Evolutionary conservation across 2,797 vertebrate species (phyloP).

Genomic region (Melanitta fusca): DNA sequence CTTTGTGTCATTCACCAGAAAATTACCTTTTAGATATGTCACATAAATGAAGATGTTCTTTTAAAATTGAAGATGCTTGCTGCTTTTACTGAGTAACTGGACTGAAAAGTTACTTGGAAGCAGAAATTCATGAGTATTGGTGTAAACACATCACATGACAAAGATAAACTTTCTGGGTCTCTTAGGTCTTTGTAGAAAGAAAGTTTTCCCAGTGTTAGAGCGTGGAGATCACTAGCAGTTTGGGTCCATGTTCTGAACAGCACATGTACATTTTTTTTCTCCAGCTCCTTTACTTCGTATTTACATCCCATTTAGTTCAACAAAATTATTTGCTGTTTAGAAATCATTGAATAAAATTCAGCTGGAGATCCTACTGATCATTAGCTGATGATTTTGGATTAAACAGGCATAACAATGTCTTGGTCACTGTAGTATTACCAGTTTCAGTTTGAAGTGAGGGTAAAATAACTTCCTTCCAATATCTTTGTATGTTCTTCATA

Average conservation of each 20-base stretch:
- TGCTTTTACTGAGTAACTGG: neutral
- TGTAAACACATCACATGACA: neutral
- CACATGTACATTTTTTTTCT: neutral
- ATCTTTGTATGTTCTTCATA: neutral
- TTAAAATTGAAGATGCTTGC: neutral
- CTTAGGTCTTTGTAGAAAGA: neutral
- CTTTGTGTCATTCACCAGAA: neutral
- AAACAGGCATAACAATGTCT: neutral
- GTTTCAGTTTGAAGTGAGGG: neutral
- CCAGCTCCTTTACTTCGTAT: neutral
- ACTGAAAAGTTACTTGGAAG: conserved; percentile 4
- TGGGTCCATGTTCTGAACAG: neutral
- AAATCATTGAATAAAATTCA: neutral
- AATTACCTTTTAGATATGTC: neutral
- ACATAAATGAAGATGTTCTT: neutral
- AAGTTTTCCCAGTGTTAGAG: neutral
- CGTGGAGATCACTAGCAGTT: neutral
- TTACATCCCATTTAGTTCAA: neutral
- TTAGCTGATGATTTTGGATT: neutral
- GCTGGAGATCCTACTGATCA: neutral
- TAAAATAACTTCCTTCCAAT: neutral
- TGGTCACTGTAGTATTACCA: neutral
- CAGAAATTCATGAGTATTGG: neutral
- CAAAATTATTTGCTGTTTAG: neutral
- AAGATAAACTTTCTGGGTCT: neutral